Conservation (phyloP, 2,888 invertebrate species). For the Frankliniella intonsa region DNA sequence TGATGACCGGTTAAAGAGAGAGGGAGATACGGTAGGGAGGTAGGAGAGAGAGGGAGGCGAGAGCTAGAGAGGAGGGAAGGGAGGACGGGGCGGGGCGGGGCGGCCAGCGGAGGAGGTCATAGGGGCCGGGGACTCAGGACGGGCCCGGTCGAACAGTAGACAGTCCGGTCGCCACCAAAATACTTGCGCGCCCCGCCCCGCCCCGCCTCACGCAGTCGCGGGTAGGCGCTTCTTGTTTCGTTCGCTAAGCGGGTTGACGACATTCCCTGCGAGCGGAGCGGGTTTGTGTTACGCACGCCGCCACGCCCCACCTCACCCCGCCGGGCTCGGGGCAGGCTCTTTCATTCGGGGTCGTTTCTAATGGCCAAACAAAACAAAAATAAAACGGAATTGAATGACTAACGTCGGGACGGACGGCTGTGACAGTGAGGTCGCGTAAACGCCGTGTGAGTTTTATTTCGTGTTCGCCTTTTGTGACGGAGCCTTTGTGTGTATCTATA, state of each 20-base stretch:
- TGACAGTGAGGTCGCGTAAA: no score
- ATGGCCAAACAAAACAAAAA: no score
- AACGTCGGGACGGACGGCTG: no score
- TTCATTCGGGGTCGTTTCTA: no score
- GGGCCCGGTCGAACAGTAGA: not conserved
- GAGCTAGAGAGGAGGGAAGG: not conserved
- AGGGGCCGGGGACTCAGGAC: not conserved
- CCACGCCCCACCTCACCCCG: no score
- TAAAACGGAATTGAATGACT: no score
- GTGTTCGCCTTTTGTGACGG: no score
- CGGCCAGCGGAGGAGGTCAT: conserved; percentile 28
- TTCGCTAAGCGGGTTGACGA: not conserved
- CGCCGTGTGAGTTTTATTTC: no score
- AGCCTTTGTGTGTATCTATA: no score
- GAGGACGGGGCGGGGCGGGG: no score
- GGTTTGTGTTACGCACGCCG: no score
- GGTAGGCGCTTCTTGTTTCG: not conserved
- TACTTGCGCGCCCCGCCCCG: not conserved
- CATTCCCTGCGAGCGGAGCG: not conserved
- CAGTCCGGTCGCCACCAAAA: not conserved
- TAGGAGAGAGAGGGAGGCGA: not conserved
- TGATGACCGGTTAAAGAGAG: conserved; percentile 11
- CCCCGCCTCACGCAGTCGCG: not conserved
- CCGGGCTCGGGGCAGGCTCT: no score
- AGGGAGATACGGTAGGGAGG: not conserved